Evolutionary conservation across 2,797 vertebrate genomes (phyloP), one percentile per base, ranked within the genome.

Genomic region (Lophotriccus pileatus): DNA sequence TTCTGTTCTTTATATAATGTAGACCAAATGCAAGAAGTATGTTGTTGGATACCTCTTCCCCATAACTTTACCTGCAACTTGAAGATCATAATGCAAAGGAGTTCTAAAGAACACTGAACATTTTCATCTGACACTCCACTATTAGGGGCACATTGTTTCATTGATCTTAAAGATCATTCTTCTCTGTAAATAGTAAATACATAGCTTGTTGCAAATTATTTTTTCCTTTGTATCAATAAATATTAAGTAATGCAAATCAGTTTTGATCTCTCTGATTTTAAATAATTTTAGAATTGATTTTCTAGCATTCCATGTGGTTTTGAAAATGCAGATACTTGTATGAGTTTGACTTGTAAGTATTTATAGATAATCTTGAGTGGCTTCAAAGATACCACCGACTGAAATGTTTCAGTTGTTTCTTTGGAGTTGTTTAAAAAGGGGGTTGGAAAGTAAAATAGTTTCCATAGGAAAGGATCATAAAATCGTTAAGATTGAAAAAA

Each of bases 221-320:
- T 84, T 90, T 78, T 66, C 23, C 73, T 90, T 80, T 84, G 24
- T 92, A 72, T 76, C 49, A 95, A 88, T 95, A 94, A 96, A 94
- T 86, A 72, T n/a, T 76, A 90, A 78, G 63, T 70, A 89, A 68
- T 73, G 19, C 37, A 86, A 84, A 76, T 60, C 14, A 32, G 24
- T 21, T 91, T 84, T 78, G 18, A 55, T 84, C 60, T 72, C 30
- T 87, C 70, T 64, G 9, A 59, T 82, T 92, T 39, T 52, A 55
- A 68, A 47, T 75, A 3, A 52, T 81, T 84, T 78, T 75, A 24
- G 41, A 94, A 49, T 63, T 49, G 23, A 37, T 88, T 67, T 92
- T 76, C 18, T 81, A 60, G 36, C 28, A 23, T 39, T 81, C 28
- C 1, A 0, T 55, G 24, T 2, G 1, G 14, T 36, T 84, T 64